Conservation (phyloP, 1,140 invertebrate species). For the Parapsyche elsis region DNA sequence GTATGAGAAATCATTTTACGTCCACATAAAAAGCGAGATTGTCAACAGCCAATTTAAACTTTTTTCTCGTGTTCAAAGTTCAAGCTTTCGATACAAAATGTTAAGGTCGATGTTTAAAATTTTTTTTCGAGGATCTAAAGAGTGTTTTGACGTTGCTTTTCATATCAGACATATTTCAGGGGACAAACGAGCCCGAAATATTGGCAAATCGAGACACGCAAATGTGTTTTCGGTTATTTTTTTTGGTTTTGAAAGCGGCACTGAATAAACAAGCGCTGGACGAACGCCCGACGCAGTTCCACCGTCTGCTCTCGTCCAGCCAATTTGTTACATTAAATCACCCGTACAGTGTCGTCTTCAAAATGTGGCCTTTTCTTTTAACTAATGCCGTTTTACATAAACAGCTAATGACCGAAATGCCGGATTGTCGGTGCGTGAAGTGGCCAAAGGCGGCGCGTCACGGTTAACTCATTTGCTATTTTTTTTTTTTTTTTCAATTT, state of each 20-base stretch:
- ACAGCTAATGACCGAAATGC: constrained; percentile 52
- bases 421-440: constrained; percentile 40
- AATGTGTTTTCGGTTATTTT: neutral
- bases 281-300: neutral
- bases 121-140: no score
- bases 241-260: no score
- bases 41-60: no score
- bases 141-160: neutral
- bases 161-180: constrained; percentile 13
- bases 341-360: constrained; percentile 47
- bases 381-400: constrained; percentile 44
- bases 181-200: constrained; percentile 9
- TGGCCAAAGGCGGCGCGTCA: constrained; percentile 6
- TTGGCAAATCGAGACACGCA: neutral
- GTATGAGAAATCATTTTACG: no score
- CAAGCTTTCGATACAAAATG: no score
- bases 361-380: constrained; percentile 31
- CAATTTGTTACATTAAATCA: constrained; percentile 53
- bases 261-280: neutral
- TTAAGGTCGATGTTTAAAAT: no score
- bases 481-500: neutral
- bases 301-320: neutral
- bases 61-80: no score
- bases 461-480: neutral
- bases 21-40: no score